phyloP scores from a whole-genome alignment of 2,797 vertebrate genomes.

The Corythornis leucogaster region DNA sequence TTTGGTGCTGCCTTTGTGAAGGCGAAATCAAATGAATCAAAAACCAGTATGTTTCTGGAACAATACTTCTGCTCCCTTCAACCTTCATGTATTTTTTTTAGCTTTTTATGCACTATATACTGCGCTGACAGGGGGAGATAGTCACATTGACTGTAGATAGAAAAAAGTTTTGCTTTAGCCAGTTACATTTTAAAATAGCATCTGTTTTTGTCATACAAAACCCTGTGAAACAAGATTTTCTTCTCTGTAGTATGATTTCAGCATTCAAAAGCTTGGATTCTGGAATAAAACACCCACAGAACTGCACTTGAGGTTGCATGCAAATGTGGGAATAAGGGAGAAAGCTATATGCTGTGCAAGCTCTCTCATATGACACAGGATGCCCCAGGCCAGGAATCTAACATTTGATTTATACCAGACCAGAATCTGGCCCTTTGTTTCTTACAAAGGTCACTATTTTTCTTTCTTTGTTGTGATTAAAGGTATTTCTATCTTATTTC shows the following conservation, averaged over 20 bases:
- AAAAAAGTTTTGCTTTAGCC: neutral
- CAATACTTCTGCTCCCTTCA: neutral
- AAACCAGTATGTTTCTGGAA: conserved; percentile 14
- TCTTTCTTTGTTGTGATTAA: conserved; percentile 16
- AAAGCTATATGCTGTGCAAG: neutral
- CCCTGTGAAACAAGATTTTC: neutral
- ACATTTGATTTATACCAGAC: conserved; percentile 15
- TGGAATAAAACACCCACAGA: neutral
- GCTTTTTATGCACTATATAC: neutral
- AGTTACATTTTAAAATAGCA: neutral
- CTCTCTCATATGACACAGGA: neutral
- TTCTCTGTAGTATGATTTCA: neutral
- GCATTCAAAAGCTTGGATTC: neutral
- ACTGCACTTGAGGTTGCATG: neutral
- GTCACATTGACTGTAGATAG: neutral
- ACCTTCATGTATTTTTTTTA: neutral
- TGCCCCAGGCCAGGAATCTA: neutral
- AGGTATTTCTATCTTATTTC: conserved; percentile 27
- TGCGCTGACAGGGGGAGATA: neutral
- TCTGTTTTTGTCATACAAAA: neutral
- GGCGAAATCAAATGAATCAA: conserved; percentile 57
- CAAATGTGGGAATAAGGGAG: neutral
- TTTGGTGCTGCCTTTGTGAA: conserved; percentile 60
- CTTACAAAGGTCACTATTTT: neutral
- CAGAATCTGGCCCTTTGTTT: conserved; percentile 13